phyloP scores from a whole-genome alignment of 92 coral and sea anemone species.

The Hydrozoanthus gracilis region DNA sequence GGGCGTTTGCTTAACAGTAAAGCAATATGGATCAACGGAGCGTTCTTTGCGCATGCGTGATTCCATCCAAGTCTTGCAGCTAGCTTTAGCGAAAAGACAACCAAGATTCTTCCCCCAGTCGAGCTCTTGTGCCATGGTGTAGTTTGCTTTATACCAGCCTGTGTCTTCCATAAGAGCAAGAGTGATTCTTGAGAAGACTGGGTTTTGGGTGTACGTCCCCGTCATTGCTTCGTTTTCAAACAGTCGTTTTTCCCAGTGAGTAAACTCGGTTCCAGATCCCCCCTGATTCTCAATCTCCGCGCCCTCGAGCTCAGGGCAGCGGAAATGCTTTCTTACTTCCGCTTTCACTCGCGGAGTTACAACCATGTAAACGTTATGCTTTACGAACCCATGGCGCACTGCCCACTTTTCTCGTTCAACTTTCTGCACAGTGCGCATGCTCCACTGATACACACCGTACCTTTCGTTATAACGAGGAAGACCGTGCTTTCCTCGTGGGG shows the following conservation, averaged over 20 bases:
- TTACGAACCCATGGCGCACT: constrained; percentile 73
- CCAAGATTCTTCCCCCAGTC: constrained; percentile 97
- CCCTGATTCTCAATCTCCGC: constrained; percentile 99
- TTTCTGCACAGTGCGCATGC: constrained; percentile 69
- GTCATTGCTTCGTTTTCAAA: constrained; percentile 99
- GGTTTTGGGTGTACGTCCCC: constrained; percentile 98
- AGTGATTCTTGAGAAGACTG: constrained; percentile 92
- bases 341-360: constrained; percentile 89
- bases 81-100: constrained; percentile 86
- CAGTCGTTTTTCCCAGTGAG: constrained; percentile 98
- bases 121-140: constrained; percentile 87
- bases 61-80: constrained; percentile 99
- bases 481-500: constrained; percentile 85
- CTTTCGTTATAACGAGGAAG: constrained; percentile 84
- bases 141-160: constrained; percentile 96
- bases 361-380: constrained; percentile 82
- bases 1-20: constrained; percentile 84
- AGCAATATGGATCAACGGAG: constrained; percentile 88
- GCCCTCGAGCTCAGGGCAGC: constrained; percentile 88
- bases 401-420: constrained; percentile 87
- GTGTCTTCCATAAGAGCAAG: constrained; percentile 99
- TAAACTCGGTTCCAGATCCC: constrained; percentile 88
- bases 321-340: constrained; percentile 86
- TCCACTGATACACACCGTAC: constrained; percentile 91
- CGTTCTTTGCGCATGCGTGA: constrained; percentile 61